Conservation (phyloP, 1,140 invertebrate species). For the Saccostrea glomerata region DNA sequence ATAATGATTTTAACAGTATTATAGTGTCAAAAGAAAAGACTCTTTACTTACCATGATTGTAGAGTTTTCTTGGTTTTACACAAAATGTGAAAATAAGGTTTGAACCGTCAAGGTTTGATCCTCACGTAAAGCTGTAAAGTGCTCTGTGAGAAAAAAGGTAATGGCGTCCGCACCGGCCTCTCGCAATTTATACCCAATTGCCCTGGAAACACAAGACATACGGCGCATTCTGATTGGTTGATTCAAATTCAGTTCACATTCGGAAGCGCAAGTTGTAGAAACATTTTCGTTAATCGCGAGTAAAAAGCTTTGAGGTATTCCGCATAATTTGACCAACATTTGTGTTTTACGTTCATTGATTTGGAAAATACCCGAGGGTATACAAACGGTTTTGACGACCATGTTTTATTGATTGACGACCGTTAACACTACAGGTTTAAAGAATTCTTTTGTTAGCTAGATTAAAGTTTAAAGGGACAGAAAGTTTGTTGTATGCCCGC, state of each 20-base stretch:
- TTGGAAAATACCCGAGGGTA: neutral
- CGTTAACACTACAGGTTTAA: neutral
- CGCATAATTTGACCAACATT: neutral
- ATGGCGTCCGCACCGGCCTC: neutral
- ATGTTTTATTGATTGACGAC: slow-evolving; percentile 8
- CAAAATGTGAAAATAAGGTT: slow-evolving; percentile 21
- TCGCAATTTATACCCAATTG: neutral
- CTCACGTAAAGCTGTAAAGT: slow-evolving; percentile 18
- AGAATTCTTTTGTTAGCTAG: neutral
- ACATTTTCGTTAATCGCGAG: neutral
- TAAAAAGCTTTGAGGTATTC: neutral
- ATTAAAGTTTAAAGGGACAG: neutral
- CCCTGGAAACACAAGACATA: neutral
- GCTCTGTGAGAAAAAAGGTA: slow-evolving; percentile 21
- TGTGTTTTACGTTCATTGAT: neutral
- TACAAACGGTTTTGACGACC: slow-evolving; percentile 8
- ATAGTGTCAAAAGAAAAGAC: too few relatives aligned
- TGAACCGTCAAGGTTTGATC: slow-evolving; percentile 9
- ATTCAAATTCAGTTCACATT: neutral
- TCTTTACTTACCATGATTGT: slow-evolving; percentile 18
- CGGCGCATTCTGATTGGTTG: neutral
- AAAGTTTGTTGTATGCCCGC: slow-evolving; percentile 15
- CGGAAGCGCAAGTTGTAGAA: neutral
- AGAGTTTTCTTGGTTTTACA: slow-evolving; percentile 24
- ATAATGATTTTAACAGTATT: too few relatives aligned